Evolutionary conservation across 1,140 invertebrate genomes (phyloP).

Genomic region (Anastrepha obliqua): DNA sequence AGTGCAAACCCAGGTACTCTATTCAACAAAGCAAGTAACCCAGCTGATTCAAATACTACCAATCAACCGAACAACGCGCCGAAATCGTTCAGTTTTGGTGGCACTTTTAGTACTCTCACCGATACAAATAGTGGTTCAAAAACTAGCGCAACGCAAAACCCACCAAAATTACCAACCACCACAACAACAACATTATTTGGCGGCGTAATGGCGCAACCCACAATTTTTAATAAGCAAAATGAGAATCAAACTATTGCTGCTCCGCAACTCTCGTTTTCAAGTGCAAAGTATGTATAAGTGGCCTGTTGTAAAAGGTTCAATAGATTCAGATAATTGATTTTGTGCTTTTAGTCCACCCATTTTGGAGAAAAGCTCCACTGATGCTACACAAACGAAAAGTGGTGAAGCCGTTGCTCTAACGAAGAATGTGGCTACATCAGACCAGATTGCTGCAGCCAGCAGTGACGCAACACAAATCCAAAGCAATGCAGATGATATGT

Average conservation of each 20-base stretch:
- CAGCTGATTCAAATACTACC: neutral
- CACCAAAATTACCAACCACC: neutral
- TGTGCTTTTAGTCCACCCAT: neutral
- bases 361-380: neutral
- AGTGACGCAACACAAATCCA: neutral
- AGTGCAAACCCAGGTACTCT: neutral
- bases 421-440: neutral
- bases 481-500: constrained; percentile 41
- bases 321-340: neutral
- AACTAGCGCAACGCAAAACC: neutral
- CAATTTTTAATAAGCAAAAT: constrained; percentile 7
- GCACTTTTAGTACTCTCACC: neutral
- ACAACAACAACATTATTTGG: neutral
- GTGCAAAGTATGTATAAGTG: neutral
- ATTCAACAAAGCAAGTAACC: neutral
- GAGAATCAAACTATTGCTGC: neutral
- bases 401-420: neutral
- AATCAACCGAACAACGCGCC: neutral
- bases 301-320: too few species aligned
- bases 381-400: neutral
- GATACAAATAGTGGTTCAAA: neutral
- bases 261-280: neutral
- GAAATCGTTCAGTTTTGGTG: constrained; percentile 33
- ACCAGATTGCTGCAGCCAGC: neutral
- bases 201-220: neutral